phyloP scores from a whole-genome alignment of 2,888 invertebrate genomes.

The Antheraea yamamai region DNA sequence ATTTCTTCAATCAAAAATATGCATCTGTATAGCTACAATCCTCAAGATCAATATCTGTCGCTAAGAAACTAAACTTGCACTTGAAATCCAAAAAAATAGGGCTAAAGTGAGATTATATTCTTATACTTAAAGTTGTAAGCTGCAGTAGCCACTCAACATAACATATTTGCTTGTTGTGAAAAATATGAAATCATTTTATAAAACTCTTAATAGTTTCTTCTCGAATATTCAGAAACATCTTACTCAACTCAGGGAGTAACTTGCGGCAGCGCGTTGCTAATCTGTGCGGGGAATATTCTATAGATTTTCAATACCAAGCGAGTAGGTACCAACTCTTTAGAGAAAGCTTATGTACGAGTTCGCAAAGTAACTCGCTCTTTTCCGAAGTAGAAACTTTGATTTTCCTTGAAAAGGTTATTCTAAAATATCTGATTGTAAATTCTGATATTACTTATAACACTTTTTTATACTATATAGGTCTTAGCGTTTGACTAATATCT shows the following conservation, averaged over 20 bases:
- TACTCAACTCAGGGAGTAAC: conserved; percentile 33
- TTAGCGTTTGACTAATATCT: too few species aligned
- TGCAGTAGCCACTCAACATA: too few species aligned
- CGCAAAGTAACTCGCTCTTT: conserved; percentile 17
- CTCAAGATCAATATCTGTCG: too few species aligned
- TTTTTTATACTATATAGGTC: too few species aligned
- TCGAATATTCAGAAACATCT: conserved; percentile 23
- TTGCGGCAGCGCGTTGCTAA: conserved; percentile 36
- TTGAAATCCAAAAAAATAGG: too few species aligned
- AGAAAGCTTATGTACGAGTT: conserved; percentile 19
- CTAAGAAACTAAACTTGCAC: too few species aligned
- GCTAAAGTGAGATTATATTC: too few species aligned
- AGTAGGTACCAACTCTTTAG: conserved; percentile 21
- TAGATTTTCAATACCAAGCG: conserved; percentile 42
- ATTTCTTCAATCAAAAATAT: too few species aligned
- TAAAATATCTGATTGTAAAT: not conserved
- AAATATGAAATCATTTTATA: not conserved
- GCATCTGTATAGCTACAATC: too few species aligned
- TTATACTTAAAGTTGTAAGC: too few species aligned
- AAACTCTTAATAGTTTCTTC: not conserved
- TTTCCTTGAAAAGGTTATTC: conserved; percentile 12
- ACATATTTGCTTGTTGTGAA: not conserved
- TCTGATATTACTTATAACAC: not conserved
- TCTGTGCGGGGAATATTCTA: conserved; percentile 48
- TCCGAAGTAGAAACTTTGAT: conserved; percentile 18